Evolutionary conservation across 2,113 vertebrate genomes (phyloP), one percentile per base, ranked within the genome.

Genomic region (Mungos mungo): DNA sequence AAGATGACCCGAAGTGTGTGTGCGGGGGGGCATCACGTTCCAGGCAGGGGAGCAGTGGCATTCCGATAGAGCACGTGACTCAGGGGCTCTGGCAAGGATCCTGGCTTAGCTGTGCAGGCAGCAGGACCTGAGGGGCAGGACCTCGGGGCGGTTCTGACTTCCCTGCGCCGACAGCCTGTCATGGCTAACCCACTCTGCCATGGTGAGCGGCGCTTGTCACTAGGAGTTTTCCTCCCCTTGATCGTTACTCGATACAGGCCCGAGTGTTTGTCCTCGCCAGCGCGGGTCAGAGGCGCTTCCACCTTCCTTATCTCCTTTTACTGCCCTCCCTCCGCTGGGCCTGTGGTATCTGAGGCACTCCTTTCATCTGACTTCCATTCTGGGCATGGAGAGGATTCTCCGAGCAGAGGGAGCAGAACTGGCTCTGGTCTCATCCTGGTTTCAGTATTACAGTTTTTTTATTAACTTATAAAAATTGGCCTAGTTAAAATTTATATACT

Each of bases 161-260:
- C 21, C 76, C 66, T 25, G 54, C 77, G 41, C 82, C 25, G 0
- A 14, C 15, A 31, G n/a, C 52, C 52, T 35, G 29, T 3, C 0
- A n/a, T 63, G 12, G 1, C 71, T 23, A 52, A 23, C 2, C 3
- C 29, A 1, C 33, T 41, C 9, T 77, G n/a, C 29, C 25, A 5
- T 29, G 63, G 54, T 12, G 18, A 0, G 0, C 16, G 74, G 0
- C 35, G 1, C 31, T 71, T 50, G 25, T 60, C 66, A 14, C 65
- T 66, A 33, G 80, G 60, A 94, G 31, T 93, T 66, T 88, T 71
- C 29, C 15, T 54, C 81, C 19, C 31, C 93, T 87, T 47, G 50
- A 38, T 63, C 50, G 57, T 47, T 66, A 33, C 29, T 65, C 77
- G 80, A 60, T 31, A 16, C 0, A 27, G 5, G 15, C 41, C 71